Conservation (phyloP, 2,797 vertebrate species). For the Kryptopterus vitreolus region DNA sequence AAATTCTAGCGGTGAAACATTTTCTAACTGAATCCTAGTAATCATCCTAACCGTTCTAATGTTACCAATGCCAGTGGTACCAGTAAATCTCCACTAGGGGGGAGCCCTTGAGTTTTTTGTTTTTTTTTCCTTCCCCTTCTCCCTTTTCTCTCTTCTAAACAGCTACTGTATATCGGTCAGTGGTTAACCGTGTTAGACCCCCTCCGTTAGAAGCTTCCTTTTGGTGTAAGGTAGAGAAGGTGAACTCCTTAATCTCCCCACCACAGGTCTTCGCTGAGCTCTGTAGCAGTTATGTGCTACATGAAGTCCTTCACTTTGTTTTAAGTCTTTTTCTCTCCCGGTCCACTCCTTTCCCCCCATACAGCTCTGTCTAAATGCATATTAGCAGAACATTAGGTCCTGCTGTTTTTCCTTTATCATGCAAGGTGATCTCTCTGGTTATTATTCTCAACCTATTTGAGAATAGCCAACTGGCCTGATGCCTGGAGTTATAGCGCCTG, state of each 20-base stretch:
- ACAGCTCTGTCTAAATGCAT: not conserved
- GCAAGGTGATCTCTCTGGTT: constrained; percentile 54
- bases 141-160: too few relatives aligned
- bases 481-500: constrained; percentile 53
- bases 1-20: too few relatives aligned
- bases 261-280: not conserved
- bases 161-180: not conserved
- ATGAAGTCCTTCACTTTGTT: not conserved
- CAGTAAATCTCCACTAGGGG: too few relatives aligned
- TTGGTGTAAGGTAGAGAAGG: not conserved
- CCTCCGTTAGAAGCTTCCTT: not conserved
- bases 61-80: too few relatives aligned
- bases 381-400: constrained; percentile 6
- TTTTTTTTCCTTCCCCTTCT: not conserved
- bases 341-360: not conserved
- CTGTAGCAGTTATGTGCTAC: not conserved
- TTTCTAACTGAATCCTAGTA: too few relatives aligned
- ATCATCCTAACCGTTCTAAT: too few relatives aligned
- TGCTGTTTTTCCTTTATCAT: constrained; percentile 34
- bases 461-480: constrained; percentile 53
- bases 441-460: constrained; percentile 55
- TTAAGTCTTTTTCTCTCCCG: not conserved
- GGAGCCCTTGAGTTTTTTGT: too few relatives aligned
- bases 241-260: not conserved
- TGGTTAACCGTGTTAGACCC: not conserved